These are phyloP conservation scores for Cettia cetti DNA, from an alignment of 2,113 vertebrate genomes.

Conservation along the genomic window DNA sequence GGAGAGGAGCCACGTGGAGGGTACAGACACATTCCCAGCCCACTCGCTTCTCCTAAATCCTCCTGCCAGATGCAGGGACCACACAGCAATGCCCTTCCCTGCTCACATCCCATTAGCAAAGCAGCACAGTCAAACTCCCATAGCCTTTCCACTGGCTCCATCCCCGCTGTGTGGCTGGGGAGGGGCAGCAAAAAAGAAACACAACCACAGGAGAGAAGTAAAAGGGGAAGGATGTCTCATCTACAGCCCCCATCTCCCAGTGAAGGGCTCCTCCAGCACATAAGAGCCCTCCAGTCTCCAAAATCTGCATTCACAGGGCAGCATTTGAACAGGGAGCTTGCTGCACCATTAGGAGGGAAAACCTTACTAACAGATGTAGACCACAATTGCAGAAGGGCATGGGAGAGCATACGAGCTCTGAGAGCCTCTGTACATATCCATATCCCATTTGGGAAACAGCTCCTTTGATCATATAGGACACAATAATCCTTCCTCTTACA, in stretches of 20 bases:
- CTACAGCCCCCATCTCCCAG: neutral
- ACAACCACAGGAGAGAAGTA: too few species aligned
- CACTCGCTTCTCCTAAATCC: neutral
- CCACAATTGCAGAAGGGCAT: neutral
- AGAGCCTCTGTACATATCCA: neutral
- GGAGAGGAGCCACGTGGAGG: neutral
- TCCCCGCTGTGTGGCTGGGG: neutral
- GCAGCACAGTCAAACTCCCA: neutral
- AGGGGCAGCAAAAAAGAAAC: neutral
- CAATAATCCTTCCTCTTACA: neutral
- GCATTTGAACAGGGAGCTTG: neutral
- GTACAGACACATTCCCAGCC: neutral
- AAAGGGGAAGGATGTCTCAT: neutral
- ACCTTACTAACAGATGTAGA: neutral
- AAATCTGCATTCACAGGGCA: neutral
- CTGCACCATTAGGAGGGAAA: neutral
- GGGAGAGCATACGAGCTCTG: neutral
- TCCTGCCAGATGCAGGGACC: neutral
- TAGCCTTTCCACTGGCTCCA: neutral
- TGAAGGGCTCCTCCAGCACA: neutral
- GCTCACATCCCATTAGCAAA: neutral
- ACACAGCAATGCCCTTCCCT: neutral
- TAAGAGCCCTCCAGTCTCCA: rapidly evolving
- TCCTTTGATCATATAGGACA: rapidly evolving
- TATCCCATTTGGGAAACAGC: neutral